Conservation (phyloP, 2,888 invertebrate species). For the Leistus spinibarbis region DNA sequence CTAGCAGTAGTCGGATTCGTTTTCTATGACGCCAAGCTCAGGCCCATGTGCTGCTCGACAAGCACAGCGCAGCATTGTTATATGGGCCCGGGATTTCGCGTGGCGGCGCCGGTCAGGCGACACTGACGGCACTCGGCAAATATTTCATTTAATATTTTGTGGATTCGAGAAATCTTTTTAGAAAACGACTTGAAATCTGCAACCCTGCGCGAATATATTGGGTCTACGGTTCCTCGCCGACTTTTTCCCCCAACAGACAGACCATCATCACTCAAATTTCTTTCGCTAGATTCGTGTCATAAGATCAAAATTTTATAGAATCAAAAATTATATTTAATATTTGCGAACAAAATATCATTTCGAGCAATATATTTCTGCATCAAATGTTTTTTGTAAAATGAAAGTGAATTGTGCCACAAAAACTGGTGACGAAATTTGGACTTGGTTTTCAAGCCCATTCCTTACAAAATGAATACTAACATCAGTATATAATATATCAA, state of each 20-base stretch:
- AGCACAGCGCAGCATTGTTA: conserved; percentile 1
- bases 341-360: background rate
- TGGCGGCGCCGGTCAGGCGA: background rate
- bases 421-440: no score
- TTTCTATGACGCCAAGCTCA: background rate
- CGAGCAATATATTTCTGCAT: background rate
- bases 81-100: background rate
- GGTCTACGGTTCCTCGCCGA: background rate
- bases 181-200: background rate
- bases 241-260: background rate
- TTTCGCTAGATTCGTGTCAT: background rate
- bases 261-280: background rate
- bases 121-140: background rate
- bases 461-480: no score
- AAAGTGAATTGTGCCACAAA: background rate
- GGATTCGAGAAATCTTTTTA: background rate
- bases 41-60: background rate
- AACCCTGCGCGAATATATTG: background rate
- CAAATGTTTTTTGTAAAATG: background rate
- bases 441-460: no score
- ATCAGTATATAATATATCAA: no score
- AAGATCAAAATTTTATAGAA: background rate
- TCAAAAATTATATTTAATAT: background rate
- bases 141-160: background rate
- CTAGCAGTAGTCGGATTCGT: background rate